Base-by-base conservation (phyloP, 2,113 vertebrate genomes). In the Centropus bengalensis region DNA sequence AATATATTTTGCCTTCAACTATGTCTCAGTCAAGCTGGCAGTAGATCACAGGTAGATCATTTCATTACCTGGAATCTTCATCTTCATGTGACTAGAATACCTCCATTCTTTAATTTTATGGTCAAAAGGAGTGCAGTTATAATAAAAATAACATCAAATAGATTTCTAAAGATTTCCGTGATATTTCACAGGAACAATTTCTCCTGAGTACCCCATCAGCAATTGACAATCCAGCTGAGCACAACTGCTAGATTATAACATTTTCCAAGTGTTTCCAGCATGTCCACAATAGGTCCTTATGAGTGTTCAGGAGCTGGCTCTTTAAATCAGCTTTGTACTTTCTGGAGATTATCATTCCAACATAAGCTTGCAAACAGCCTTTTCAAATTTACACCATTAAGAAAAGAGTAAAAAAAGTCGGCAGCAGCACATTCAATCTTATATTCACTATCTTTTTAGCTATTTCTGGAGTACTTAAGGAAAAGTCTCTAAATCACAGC, bases 21-120 rank as follows among this genome's bases (percentile, higher is more conserved):
- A 7, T 22, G 54, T 66, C 66, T 96, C 49, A 90, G n/a, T 84
- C 30, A 88, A 95, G 45, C 82, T 96, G 91, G 92, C 92, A 96
- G 73, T 91, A 96, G 82, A 97, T 97, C 93, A 96, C 76, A 97
- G 86, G 86, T 94, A 86, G 64, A 88, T 88, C 88, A 81, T 58
- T 33, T 90, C 28, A 33, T 83, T 86, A 44, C 26, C 40, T 20
- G 24, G n/a, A 91, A 30, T 84, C 73, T 91, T 91, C 58, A 91
- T 71, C 62, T 74, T 78, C 32, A 66, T 82, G 30, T 0, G 2
- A 69, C 44, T 68, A 71, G 47, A 86, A 90, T 68, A 47, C 18
- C 24, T 45, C 8, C 0, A 10, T 49, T 52, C 45, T 38, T 70
- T 63, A 40, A 49, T 60, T 75, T 94, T 30, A 30, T 45, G 17